Percentiles rank a stretch among this genome's conserved stretches.
These are phyloP conservation scores for Clarias fuscus DNA, from an alignment of 2,797 vertebrate genomes.

Conservation along the genomic window DNA sequence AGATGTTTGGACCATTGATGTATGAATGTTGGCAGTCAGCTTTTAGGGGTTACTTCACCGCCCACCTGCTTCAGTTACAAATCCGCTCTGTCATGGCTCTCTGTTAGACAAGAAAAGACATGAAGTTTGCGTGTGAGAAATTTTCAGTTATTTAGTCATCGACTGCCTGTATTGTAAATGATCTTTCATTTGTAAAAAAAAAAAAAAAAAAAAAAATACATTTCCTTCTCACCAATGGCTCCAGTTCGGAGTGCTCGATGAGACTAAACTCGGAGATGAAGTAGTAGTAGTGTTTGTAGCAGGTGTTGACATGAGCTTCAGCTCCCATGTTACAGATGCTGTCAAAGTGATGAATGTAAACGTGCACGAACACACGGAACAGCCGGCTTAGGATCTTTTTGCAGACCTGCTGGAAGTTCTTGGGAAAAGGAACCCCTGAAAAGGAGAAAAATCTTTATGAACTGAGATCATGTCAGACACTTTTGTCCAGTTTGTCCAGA, in stretches of 20 bases:
- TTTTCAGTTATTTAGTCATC: not conserved
- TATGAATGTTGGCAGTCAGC: conserved; percentile 59
- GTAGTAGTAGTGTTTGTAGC: conserved; percentile 99
- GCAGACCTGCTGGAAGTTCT: conserved; percentile 98
- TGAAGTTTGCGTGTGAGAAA: not conserved
- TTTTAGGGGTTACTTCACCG: conserved; percentile 42
- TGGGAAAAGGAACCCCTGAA: conserved; percentile 94
- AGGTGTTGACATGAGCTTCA: conserved; percentile 97
- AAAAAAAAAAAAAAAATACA: not conserved
- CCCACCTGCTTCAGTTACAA: conserved; percentile 78
- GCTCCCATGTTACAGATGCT: conserved; percentile 95
- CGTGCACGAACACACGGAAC: conserved; percentile 96
- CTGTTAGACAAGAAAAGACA: conserved; percentile 73
- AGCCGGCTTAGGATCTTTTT: conserved; percentile 98
- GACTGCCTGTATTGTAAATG: not conserved
- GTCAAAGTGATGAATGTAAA: conserved; percentile 99
- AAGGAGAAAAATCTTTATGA: conserved; percentile 29
- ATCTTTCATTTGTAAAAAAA: not conserved
- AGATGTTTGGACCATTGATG: conserved; percentile 45
- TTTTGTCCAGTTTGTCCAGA: not conserved
- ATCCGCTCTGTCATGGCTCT: conserved; percentile 96
- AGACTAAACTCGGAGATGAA: conserved; percentile 97
- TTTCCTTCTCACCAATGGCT: conserved; percentile 87
- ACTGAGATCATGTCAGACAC: not conserved
- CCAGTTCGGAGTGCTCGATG: conserved; percentile 90